These are phyloP conservation scores for Pedionomus torquatus DNA, from an alignment of 2,113 vertebrate species.

Conservation along the genomic window DNA sequence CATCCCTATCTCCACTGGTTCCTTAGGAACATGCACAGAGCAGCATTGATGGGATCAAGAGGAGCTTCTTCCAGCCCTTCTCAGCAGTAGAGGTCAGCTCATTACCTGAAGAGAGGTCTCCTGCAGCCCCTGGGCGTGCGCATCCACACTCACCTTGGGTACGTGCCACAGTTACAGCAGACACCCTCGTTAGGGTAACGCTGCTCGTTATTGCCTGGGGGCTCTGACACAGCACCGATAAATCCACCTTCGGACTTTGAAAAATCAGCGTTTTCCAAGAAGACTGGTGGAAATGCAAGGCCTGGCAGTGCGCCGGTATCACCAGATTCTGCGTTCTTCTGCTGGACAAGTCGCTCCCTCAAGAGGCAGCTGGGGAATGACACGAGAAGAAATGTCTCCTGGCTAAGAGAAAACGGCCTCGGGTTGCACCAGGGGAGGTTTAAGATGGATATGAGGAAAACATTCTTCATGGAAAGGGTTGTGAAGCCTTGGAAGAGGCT, in stretches of 20 bases:
- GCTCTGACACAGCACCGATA: neutral
- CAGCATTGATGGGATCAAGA: neutral
- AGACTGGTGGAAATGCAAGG: neutral
- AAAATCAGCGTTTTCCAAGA: neutral
- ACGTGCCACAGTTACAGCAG: neutral
- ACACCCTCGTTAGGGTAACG: neutral
- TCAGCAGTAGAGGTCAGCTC: neutral
- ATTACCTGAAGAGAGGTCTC: neutral
- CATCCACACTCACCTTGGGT: neutral
- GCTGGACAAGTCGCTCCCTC: neutral
- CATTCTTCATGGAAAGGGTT: too few species aligned
- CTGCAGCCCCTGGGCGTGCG: neutral
- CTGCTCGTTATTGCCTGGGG: neutral
- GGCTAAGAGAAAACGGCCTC: too few species aligned
- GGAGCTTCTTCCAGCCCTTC: neutral
- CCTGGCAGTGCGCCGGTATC: accelerated
- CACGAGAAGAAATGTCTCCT: neutral
- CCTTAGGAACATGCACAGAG: neutral
- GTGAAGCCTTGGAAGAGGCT: too few species aligned
- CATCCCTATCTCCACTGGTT: neutral
- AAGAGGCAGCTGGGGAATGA: neutral
- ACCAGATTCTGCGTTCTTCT: neutral
- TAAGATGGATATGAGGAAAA: too few species aligned
- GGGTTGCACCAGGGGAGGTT: too few species aligned
- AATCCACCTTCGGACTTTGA: neutral